Conservation (phyloP, 2,797 vertebrate genomes). For the Tragelaphus eurycerus region DNA sequence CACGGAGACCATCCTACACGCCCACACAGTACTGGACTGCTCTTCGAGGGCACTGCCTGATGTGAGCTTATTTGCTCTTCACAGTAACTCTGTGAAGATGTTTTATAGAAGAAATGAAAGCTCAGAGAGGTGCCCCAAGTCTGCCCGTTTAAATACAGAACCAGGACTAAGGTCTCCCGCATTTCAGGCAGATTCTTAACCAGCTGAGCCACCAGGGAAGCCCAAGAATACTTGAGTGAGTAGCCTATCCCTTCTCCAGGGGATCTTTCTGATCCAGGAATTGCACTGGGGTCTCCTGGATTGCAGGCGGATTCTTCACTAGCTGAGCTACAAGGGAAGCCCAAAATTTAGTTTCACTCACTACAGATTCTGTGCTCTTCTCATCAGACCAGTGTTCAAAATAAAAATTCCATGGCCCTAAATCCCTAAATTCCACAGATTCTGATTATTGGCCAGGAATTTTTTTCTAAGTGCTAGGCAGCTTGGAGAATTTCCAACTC, state of each 20-base stretch:
- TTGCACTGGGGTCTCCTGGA: neutral
- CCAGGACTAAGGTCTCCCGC: neutral
- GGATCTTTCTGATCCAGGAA: neutral
- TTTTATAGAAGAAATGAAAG: neutral
- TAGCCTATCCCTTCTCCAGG: neutral
- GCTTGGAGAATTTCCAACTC: neutral
- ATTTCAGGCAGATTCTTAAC: neutral
- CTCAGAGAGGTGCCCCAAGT: neutral
- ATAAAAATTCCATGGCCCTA: neutral
- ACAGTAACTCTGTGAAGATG: neutral
- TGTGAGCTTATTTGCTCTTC: neutral
- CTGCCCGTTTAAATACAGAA: neutral
- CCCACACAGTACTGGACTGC: fast-evolving
- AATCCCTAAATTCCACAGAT: neutral
- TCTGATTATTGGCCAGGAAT: neutral
- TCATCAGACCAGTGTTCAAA: neutral
- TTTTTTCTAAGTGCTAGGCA: neutral
- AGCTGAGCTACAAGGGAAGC: neutral
- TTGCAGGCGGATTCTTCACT: neutral
- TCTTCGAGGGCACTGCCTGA: neutral
- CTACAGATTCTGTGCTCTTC: neutral
- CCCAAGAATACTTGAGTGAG: neutral
- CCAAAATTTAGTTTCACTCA: neutral
- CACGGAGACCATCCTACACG: neutral
- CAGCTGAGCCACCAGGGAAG: neutral